These are phyloP conservation scores for Phaetusa simplex DNA, from an alignment of 2,113 vertebrate genomes.

Conservation along the genomic window DNA sequence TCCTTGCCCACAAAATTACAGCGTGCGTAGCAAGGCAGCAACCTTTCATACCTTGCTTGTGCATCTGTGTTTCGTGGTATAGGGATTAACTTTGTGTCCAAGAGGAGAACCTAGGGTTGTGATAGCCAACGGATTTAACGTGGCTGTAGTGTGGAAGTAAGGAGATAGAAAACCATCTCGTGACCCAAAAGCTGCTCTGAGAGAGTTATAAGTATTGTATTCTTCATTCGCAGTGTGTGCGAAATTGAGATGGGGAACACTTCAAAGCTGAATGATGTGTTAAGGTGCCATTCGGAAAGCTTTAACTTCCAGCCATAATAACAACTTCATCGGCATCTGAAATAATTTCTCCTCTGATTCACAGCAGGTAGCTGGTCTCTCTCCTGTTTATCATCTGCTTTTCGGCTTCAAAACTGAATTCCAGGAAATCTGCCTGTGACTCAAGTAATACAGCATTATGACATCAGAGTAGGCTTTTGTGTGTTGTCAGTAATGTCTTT, in stretches of 20 bases:
- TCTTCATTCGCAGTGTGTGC: background rate
- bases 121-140: background rate
- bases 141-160: background rate
- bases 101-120: background rate
- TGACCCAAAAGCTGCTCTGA: background rate
- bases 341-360: background rate
- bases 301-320: background rate
- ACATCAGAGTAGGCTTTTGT: constrained; percentile 26
- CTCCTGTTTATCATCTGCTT: background rate
- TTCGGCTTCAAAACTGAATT: constrained; percentile 13
- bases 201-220: background rate
- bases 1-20: background rate
- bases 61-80: background rate
- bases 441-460: constrained; percentile 23
- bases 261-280: background rate
- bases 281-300: background rate
- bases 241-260: background rate
- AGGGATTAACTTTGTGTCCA: background rate
- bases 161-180: background rate
- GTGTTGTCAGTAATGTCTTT: constrained; percentile 3
- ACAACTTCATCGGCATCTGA: background rate
- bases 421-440: constrained; percentile 31
- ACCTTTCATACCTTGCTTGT: background rate
- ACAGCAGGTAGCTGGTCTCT: background rate
- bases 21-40: background rate